Base-by-base conservation (phyloP, 2,113 vertebrate genomes). In the Pampusana beccarii region DNA sequence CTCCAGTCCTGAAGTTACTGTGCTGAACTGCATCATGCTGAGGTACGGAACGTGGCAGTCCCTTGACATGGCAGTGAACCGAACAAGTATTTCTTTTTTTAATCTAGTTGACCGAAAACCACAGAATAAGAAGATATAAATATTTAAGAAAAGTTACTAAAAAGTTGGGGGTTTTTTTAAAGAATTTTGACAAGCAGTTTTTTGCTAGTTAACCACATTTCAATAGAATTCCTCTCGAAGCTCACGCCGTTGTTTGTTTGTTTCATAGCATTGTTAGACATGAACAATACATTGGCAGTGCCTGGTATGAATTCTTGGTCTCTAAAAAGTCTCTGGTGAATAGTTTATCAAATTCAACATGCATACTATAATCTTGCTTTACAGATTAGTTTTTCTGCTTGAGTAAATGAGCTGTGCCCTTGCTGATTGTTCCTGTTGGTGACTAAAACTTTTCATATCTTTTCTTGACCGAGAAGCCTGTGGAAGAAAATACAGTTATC, bases 211-310 rank as follows among this genome's bases (percentile, higher is more conserved):
- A 94, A 94, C 71, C 44, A 58, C 79, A 93, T 86, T 95, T 94
- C 74, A 94, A 42, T 96, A 65, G 70, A 88, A 93, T 77, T 77
- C 40, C 34, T 74, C 48, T 92, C 85, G 85, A 95, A 90, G 74
- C 94, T 92, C 87, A 42, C 46, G 54, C 54, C 11, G 2, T 75
- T 93, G 88, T 88, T 96, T 93, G 23, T 67, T 93, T 95, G 69
- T 84, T 93, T 95, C 73, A 38, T 73, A 82, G 81, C 38, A 94
- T 94, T 96, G 96, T 95, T 96, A 88, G 74, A 72, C 33, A 18
- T 13, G 79, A 90, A 96, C 93, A 96, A 96, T 96, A 80, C 58
- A 6, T 51, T 96, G 96, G 95, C 90, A 93, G 46, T 73, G 54
- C 38, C 36, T 95, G 62, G 13, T 90, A 58, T 62, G 64, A 95